phyloP scores from a whole-genome alignment of 1,140 invertebrate species.

The Eupristina koningsbergeri region DNA sequence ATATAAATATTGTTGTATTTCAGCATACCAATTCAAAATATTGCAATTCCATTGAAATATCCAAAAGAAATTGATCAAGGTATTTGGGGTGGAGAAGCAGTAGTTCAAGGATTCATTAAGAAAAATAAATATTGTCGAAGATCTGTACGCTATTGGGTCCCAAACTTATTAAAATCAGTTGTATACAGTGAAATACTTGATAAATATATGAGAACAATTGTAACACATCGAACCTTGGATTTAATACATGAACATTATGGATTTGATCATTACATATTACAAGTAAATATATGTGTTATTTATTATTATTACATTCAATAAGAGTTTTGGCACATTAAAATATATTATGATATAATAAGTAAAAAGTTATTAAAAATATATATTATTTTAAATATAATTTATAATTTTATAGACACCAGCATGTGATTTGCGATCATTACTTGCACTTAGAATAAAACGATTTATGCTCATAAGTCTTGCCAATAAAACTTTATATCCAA shows the following conservation, averaged over 20 bases:
- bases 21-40: constrained; percentile 81
- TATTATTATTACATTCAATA: background rate
- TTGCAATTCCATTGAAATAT: constrained; percentile 83
- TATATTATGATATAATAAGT: background rate
- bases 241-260: constrained; percentile 93
- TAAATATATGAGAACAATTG: constrained; percentile 84
- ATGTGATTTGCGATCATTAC: constrained; percentile 87
- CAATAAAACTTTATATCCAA: constrained; percentile 82
- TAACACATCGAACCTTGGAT: constrained; percentile 86
- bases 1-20: constrained; percentile 50
- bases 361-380: background rate
- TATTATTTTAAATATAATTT: constrained; percentile 42
- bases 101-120: constrained; percentile 91
- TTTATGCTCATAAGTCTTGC: constrained; percentile 85
- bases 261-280: constrained; percentile 95
- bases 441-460: constrained; percentile 88
- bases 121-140: constrained; percentile 75
- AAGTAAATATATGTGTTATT: constrained; percentile 73
- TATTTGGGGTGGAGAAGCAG: constrained; percentile 97
- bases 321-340: no score
- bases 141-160: constrained; percentile 90
- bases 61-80: constrained; percentile 88
- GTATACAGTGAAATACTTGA: constrained; percentile 95
- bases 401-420: constrained; percentile 81
- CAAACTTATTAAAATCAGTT: constrained; percentile 83